phyloP scores from a whole-genome alignment of 1,140 invertebrate genomes.

The Lasioglossum baleicum region DNA sequence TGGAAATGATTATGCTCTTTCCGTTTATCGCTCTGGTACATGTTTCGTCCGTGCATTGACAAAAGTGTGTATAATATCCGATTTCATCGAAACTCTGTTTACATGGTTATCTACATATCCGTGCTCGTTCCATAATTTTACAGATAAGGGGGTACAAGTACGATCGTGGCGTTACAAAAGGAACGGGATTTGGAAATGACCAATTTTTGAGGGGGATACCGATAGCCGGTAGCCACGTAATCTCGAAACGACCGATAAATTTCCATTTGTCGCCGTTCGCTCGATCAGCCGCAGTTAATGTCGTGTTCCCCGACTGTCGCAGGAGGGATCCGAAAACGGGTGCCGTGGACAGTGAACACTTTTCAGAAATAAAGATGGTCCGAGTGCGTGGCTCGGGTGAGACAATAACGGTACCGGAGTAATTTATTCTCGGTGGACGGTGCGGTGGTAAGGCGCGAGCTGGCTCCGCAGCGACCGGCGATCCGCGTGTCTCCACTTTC shows the following conservation, averaged over 20 bases:
- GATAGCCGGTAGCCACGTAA: neutral
- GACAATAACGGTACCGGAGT: conserved; percentile 59
- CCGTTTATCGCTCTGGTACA: neutral
- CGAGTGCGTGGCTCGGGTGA: conserved; percentile 14
- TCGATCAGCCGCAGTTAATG: neutral
- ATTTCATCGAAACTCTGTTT: neutral
- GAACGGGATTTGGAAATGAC: neutral
- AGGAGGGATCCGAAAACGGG: neutral
- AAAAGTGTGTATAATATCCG: neutral
- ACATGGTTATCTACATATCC: neutral
- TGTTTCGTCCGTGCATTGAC: neutral
- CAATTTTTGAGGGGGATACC: neutral
- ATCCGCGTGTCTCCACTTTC: conserved; percentile 54
- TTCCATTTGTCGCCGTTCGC: neutral
- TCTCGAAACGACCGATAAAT: neutral
- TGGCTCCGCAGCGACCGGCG: conserved; percentile 3
- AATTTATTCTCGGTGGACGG: conserved; percentile 56
- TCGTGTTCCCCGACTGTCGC: neutral
- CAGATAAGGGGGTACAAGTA: neutral
- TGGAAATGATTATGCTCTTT: neutral
- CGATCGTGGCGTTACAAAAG: neutral
- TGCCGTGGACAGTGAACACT: neutral
- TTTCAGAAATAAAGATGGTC: conserved; percentile 46
- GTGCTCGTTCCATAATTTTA: neutral
- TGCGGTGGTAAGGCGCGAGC: conserved; percentile 49